Conservation (phyloP, 2,113 vertebrate genomes). For the Ptyas mucosa region DNA sequence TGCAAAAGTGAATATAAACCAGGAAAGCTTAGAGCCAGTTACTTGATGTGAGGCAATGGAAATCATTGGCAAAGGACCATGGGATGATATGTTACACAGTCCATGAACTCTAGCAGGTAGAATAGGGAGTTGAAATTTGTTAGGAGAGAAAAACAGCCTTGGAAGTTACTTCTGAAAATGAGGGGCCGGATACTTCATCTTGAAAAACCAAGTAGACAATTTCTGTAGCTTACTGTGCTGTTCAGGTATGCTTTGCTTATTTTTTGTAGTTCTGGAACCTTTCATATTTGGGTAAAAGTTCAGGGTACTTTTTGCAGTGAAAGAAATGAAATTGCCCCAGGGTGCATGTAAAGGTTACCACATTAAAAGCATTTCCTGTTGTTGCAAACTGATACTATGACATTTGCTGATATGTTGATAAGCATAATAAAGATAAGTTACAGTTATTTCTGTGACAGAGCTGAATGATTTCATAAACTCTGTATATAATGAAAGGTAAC, state of each 20-base stretch:
- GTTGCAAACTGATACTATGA: not conserved
- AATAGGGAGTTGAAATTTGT: not conserved
- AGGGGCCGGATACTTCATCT: not conserved
- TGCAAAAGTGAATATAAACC: not conserved
- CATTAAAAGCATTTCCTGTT: not conserved
- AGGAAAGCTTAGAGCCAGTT: not conserved
- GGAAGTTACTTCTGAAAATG: not conserved
- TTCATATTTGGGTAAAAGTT: slow-evolving; percentile 2
- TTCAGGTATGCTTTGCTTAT: not conserved
- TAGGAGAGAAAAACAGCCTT: not conserved
- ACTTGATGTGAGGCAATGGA: not conserved
- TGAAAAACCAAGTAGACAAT: not conserved
- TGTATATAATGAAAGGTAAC: not conserved
- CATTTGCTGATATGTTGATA: not conserved
- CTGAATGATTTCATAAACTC: not conserved
- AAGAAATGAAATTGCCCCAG: not conserved
- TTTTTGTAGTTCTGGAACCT: not conserved
- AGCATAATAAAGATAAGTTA: not conserved
- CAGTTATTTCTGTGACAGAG: not conserved
- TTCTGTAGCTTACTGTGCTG: not conserved
- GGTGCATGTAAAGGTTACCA: not conserved
- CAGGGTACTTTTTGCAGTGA: not conserved
- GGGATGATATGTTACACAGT: not conserved
- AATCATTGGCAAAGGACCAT: not conserved
- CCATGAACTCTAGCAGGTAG: not conserved